These are phyloP conservation scores for Panorpa germanica DNA, from an alignment of 2,888 invertebrate species.

Conservation along the genomic window DNA sequence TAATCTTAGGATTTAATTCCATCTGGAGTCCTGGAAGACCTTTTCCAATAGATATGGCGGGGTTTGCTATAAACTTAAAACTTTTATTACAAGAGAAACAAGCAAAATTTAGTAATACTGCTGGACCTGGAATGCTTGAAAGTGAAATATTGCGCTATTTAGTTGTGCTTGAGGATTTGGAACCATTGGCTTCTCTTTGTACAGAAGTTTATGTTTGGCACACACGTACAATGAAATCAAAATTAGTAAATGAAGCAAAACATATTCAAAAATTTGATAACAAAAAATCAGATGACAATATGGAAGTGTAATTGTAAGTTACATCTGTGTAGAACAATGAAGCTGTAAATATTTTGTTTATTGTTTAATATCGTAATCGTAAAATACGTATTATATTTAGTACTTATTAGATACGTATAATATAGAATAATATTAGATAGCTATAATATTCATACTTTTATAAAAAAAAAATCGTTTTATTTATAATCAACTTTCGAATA, in stretches of 20 bases:
- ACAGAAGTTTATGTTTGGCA: constrained; percentile 98
- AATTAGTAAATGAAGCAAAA: constrained; percentile 47
- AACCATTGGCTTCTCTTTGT: constrained; percentile 80
- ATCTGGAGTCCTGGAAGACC: constrained; percentile 81
- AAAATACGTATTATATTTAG: no score
- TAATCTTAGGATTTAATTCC: no score
- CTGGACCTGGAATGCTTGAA: constrained; percentile 79
- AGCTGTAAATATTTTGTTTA: neutral
- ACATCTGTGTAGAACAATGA: neutral
- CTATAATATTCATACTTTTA: no score
- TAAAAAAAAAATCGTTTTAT: no score
- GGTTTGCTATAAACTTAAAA: constrained; percentile 72
- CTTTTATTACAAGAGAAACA: constrained; percentile 49
- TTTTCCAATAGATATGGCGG: constrained; percentile 97
- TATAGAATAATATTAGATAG: no score
- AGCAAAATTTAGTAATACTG: constrained; percentile 65
- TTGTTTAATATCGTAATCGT: neutral
- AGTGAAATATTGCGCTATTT: constrained; percentile 64
- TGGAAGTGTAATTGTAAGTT: constrained; percentile 30
- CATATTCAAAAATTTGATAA: constrained; percentile 29
- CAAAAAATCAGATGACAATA: constrained; percentile 32
- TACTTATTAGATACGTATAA: no score
- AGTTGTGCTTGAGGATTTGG: constrained; percentile 53
- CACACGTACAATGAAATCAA: constrained; percentile 82
- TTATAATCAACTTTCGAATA: neutral